Percentiles rank a stretch among this genome's conserved stretches.
phyloP scores from a whole-genome alignment of 2,888 invertebrate genomes.

The Sericinus montela region DNA sequence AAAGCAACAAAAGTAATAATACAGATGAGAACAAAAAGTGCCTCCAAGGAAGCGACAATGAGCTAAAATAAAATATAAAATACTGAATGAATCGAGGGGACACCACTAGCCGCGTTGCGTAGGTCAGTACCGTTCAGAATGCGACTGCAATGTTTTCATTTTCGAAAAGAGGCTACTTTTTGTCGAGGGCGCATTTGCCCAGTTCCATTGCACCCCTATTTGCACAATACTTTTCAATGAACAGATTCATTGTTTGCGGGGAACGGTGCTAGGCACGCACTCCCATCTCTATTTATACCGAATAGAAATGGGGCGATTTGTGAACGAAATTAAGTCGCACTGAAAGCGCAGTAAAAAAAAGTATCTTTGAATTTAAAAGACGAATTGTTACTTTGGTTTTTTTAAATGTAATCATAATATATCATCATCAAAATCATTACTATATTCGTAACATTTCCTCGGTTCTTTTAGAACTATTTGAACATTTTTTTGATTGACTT shows the following conservation, averaged over 20 bases:
- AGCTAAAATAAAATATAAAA: slow-evolving; percentile 20
- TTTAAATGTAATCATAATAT: too few species aligned
- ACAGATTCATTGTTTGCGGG: slow-evolving; percentile 52
- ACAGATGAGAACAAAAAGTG: neutral
- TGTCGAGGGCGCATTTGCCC: slow-evolving; percentile 42
- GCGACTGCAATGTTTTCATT: slow-evolving; percentile 32
- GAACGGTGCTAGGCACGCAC: slow-evolving; percentile 27
- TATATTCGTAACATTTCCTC: too few species aligned
- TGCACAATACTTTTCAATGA: slow-evolving; percentile 68
- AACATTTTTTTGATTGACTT: too few species aligned
- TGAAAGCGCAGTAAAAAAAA: slow-evolving; percentile 6
- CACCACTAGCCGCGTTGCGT: slow-evolving; percentile 26
- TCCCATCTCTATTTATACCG: slow-evolving; percentile 28
- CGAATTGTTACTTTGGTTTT: too few species aligned
- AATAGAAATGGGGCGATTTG: slow-evolving; percentile 26
- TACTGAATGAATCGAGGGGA: slow-evolving; percentile 18
- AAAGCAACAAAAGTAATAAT: slow-evolving; percentile 1
- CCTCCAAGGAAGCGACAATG: slow-evolving; percentile 2
- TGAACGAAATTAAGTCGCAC: slow-evolving; percentile 13
- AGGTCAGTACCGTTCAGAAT: slow-evolving; percentile 26
- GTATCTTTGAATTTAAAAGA: neutral
- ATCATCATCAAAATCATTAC: too few species aligned
- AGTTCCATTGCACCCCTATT: slow-evolving; percentile 48
- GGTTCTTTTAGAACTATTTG: too few species aligned
- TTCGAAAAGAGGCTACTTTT: slow-evolving; percentile 54